Conservation (phyloP, 1,140 invertebrate species). For the Lepidurus couesii region DNA sequence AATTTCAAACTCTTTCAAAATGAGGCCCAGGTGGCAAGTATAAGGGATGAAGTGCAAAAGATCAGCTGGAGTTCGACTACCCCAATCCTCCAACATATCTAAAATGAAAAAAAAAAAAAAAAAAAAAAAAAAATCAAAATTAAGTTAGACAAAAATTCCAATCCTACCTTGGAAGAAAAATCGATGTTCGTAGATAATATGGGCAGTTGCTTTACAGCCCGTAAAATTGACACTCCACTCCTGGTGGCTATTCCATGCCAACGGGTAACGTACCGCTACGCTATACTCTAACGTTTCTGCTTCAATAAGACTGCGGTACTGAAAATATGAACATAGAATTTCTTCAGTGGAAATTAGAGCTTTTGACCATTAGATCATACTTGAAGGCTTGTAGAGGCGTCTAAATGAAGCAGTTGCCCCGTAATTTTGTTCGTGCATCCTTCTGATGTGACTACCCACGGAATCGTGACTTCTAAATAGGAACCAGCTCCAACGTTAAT, state of each 20-base stretch:
- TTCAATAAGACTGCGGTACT: conserved; percentile 80
- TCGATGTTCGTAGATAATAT: conserved; percentile 89
- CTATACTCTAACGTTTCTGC: conserved; percentile 93
- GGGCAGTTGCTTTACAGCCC: conserved; percentile 86
- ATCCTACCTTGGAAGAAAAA: conserved; percentile 78
- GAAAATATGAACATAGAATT: conserved; percentile 34
- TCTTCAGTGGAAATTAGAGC: background rate
- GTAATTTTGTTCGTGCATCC: conserved; percentile 86
- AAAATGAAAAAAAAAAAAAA: conserved; percentile 37
- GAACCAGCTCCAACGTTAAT: conserved; percentile 88
- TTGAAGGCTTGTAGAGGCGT: conserved; percentile 88
- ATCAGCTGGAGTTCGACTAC: conserved; percentile 80
- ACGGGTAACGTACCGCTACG: conserved; percentile 77
- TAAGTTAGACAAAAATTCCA: background rate
- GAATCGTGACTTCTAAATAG: conserved; percentile 91
- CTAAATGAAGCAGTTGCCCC: conserved; percentile 84
- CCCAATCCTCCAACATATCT: conserved; percentile 95
- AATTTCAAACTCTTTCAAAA: conserved; percentile 92
- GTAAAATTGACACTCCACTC: conserved; percentile 84
- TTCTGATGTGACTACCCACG: conserved; percentile 77
- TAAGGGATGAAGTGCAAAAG: conserved; percentile 93
- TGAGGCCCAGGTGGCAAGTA: conserved; percentile 86
- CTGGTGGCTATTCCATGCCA: conserved; percentile 91
- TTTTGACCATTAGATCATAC: conserved; percentile 35
- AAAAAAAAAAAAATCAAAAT: background rate